Base-by-base conservation (phyloP, 2,797 vertebrate genomes). In the Eulemur mongoz region DNA sequence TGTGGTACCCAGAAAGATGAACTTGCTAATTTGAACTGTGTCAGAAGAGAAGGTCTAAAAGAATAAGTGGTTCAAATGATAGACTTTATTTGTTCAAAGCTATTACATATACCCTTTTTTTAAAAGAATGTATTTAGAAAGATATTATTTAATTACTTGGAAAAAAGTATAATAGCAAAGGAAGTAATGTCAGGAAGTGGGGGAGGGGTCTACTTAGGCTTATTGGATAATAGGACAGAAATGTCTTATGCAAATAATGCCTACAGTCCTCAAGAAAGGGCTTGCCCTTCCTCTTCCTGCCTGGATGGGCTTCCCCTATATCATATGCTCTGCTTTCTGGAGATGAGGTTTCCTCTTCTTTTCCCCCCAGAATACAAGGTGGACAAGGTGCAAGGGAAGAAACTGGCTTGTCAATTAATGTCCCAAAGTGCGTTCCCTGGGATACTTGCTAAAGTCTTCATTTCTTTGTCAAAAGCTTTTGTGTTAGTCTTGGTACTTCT, bases 131-230 rank as follows among this genome's bases (percentile, higher is more conserved):
- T 72, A 80, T 87, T 73, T 72, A 43, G 70, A 61, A 82, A 93
- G 72, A 90, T 81, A 80, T 83, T 40, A 82, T 40, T 95, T 95
- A 79, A 92, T 92, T 80, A 81, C 63, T 72, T 67, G 59, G 79
- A 38, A 69, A 85, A 92, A 88, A 50, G 73, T 32, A 43, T 20
- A 22, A 48, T 22, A 61, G 73, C 12, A 0, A 65, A 67, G 76
- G 54, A 79, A 83, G 59, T 30, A 14, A 17, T 3, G 40, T 59
- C 23, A 50, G 89, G 40, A 69, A 38, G 81, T 38, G 40, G 83
- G 30, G 38, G 70, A n/a, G 7, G 23, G 25, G 48, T 65, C 92
- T 54, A 7, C 67, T 52, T 70, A n/a, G 30, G 61, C 43, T 84
- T 38, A 9, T 50, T 61, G 54, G 85, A 32, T 69, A 73, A 97